Evolutionary conservation across 2,888 invertebrate genomes (phyloP), one percentile per base, ranked within the genome.

Genomic region (Ichneumoninae sp.): DNA sequence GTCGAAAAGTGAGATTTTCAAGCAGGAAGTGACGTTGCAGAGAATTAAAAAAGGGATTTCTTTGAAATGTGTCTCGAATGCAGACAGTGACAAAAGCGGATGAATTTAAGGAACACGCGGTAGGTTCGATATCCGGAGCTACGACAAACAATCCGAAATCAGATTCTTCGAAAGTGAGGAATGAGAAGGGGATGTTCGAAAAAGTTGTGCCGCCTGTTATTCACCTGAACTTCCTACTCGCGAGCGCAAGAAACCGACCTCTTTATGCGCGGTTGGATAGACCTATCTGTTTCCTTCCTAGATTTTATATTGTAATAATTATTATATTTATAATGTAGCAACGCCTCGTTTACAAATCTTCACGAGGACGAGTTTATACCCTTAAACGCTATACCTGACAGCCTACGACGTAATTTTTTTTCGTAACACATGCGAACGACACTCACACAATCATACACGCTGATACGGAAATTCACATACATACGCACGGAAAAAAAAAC

Each of bases 341-440:
- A 13, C 66, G 71, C 60, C 80, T 80, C 80, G 80, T 72, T 83
- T 77, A 80, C 77, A 83, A 80, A 71, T 80, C 19, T 36, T 52
- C 30, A 72, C 66, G 80, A 80, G 72, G 60, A 80, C 50, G 47
- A 76, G 57, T 40, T 62, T 80, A 62, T 44, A 66, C 71, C 62
- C 76, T 54, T 80, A 68, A 76, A 72, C 40, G 47, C 65, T 76
- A 76, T 76, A 68, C 52, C 62, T 72, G 79, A 83, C 77, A 78
- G 68, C 78, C 74, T 80, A 71, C 68, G 80, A 80, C 22, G 65
- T 75, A 76, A 50, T 71, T 79, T 66, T 65, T 57, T 47, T 36
- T 54, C 52, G 22, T 66, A 62, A 77, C 47, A 19, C 74, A 50
- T 36, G 74, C 74, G 62, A 74, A 62, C 72, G 30, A 72, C 22